Conservation (phyloP, 30 jellyfish, hydroid and myxozoan genomes). For the Cassiopea andromeda region DNA sequence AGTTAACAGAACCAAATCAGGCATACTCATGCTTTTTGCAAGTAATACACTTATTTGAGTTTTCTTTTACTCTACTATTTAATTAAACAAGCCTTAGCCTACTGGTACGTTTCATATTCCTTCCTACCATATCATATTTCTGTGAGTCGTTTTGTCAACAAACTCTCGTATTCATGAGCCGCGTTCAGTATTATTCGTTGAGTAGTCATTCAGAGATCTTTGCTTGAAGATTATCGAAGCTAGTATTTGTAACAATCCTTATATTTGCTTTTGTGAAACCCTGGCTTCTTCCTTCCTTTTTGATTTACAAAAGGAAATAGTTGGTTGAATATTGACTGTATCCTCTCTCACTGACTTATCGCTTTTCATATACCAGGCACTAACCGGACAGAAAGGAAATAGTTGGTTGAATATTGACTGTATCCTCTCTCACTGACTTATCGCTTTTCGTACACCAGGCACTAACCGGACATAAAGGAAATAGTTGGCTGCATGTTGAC, state of each 20-base stretch:
- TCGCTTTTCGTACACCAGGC: slow-evolving; percentile 42
- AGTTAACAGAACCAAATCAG: slow-evolving; percentile 95
- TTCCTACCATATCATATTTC: background rate
- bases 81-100: background rate
- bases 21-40: slow-evolving; percentile 76
- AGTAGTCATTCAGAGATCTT: background rate
- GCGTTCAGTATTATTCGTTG: background rate
- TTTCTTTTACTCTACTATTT: no score
- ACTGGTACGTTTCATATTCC: background rate
- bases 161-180: background rate
- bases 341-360: no score
- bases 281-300: no score
- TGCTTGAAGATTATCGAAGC: no score
- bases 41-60: slow-evolving; percentile 29
- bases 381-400: slow-evolving; percentile 93
- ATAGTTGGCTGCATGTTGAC: no score
- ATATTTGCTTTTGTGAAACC: no score
- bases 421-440: no score
- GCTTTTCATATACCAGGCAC: slow-evolving; percentile 39
- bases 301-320: slow-evolving; percentile 14
- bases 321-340: no score
- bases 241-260: no score
- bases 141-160: background rate
- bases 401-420: no score
- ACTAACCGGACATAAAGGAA: slow-evolving; percentile 82